phyloP scores from a whole-genome alignment of 2,113 vertebrate genomes.

The Semnornis frantzii region DNA sequence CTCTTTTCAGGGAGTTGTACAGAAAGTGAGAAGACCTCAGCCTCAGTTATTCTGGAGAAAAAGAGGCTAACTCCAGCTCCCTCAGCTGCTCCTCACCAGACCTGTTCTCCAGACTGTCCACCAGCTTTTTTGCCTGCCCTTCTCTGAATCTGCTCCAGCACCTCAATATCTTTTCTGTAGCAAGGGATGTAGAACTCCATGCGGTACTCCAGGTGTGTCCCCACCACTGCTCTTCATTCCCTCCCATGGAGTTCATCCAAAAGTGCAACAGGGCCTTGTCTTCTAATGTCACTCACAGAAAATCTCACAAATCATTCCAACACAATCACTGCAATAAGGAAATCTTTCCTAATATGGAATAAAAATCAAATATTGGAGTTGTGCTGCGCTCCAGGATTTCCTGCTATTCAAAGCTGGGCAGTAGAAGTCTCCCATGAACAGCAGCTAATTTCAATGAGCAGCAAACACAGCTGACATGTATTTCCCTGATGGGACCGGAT shows the following conservation, averaged over 20 bases:
- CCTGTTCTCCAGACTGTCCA: too few species aligned
- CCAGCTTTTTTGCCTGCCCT: too few species aligned
- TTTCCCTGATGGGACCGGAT: neutral
- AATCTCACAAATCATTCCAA: constrained; percentile 11
- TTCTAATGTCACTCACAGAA: neutral
- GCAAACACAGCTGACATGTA: neutral
- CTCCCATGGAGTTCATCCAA: neutral
- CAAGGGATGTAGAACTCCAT: too few species aligned
- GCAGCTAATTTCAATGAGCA: neutral
- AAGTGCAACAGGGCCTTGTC: rapidly evolving
- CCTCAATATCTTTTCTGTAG: too few species aligned
- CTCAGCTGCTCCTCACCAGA: too few species aligned
- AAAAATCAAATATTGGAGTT: constrained; percentile 56
- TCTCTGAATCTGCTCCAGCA: too few species aligned
- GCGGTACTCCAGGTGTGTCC: too few species aligned
- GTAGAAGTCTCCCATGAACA: constrained; percentile 32
- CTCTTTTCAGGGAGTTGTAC: too few species aligned
- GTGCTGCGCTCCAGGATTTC: constrained; percentile 66
- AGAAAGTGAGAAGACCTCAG: too few species aligned
- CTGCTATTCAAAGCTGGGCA: constrained; percentile 53
- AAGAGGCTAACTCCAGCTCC: too few species aligned
- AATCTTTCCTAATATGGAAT: constrained; percentile 73
- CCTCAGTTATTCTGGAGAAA: too few species aligned
- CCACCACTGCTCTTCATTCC: neutral
- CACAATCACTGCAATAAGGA: constrained; percentile 27